Evolutionary conservation across 2,797 vertebrate genomes (phyloP).

Genomic region (Spinus pinus): DNA sequence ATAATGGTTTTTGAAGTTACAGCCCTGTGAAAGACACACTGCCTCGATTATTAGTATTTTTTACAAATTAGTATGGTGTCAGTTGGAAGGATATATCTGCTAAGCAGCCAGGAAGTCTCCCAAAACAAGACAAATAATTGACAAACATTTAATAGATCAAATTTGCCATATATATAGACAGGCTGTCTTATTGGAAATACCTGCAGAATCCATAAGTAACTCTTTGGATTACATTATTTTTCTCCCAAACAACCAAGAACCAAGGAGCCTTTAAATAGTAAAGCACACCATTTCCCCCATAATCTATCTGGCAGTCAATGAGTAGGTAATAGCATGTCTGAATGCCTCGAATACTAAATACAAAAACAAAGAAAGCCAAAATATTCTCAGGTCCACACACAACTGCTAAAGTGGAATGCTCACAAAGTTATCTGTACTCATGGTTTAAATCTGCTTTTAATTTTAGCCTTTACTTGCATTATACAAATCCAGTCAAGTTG

Average conservation of each 20-base stretch:
- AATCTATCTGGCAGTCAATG: neutral
- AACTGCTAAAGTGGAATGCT: neutral
- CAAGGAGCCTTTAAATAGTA: neutral
- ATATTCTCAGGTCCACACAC: neutral
- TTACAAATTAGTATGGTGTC: neutral
- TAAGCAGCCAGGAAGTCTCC: neutral
- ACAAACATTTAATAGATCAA: neutral
- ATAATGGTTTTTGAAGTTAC: neutral
- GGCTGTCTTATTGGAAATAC: neutral
- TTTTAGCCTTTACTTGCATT: neutral
- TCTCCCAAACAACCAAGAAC: neutral
- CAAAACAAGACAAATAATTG: neutral
- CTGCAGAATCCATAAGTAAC: neutral
- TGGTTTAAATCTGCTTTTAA: neutral
- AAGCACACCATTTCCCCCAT: neutral
- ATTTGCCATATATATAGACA: neutral
- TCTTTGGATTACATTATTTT: neutral
- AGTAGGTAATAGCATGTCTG: neutral
- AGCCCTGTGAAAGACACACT: neutral
- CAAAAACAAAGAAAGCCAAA: neutral
- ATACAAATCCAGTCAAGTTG: neutral
- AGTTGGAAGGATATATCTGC: neutral
- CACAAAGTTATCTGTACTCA: neutral
- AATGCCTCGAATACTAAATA: neutral
- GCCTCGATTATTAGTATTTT: neutral